Conservation (phyloP, 1,140 invertebrate species). For the Triops longicaudatus region DNA sequence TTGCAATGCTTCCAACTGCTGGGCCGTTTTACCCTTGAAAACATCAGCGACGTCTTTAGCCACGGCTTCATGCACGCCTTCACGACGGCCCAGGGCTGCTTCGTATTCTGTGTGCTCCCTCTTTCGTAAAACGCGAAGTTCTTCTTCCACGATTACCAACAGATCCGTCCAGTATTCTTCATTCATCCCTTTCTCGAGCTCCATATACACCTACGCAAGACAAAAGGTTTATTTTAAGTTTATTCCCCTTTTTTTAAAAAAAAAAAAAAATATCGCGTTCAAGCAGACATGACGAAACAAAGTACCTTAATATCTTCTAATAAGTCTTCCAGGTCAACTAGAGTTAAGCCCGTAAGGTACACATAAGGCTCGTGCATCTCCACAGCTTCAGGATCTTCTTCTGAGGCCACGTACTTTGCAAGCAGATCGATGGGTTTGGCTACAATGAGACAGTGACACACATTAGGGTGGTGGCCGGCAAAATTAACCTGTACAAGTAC, state of each 20-base stretch:
- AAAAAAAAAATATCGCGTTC: background rate
- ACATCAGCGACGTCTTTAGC: slow-evolving; percentile 77
- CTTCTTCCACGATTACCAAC: slow-evolving; percentile 90
- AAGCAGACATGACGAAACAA: slow-evolving; percentile 43
- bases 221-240: slow-evolving; percentile 24
- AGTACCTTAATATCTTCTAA: slow-evolving; percentile 88
- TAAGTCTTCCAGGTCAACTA: slow-evolving; percentile 92
- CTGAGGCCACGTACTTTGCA: slow-evolving; percentile 90
- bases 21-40: slow-evolving; percentile 88
- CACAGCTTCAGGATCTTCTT: slow-evolving; percentile 82
- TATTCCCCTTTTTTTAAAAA: background rate
- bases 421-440: slow-evolving; percentile 97
- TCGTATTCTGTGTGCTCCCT: slow-evolving; percentile 52
- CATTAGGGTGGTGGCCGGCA: background rate
- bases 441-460: slow-evolving; percentile 35
- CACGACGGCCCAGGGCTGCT: slow-evolving; percentile 59
- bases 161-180: slow-evolving; percentile 95
- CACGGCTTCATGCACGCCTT: slow-evolving; percentile 90
- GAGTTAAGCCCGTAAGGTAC: slow-evolving; percentile 82
- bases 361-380: slow-evolving; percentile 98
- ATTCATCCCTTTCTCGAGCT: slow-evolving; percentile 76
- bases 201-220: slow-evolving; percentile 60
- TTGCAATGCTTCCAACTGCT: slow-evolving; percentile 73
- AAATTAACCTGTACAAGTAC: slow-evolving; percentile 35
- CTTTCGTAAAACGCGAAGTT: slow-evolving; percentile 78